These are phyloP conservation scores for Liolophura sinensis DNA, from an alignment of 1,140 invertebrate genomes.

Conservation along the genomic window DNA sequence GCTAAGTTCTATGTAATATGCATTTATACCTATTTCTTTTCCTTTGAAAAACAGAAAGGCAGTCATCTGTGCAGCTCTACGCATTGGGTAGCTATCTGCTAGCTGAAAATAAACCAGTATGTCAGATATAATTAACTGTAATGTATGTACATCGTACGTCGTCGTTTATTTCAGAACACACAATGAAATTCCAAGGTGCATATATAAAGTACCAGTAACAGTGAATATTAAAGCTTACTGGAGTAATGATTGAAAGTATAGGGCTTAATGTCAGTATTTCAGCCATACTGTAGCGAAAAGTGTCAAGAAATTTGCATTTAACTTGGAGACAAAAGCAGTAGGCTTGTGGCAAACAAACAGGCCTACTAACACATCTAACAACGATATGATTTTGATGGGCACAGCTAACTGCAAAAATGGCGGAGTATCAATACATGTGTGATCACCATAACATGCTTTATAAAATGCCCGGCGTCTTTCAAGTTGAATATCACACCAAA, in stretches of 20 bases:
- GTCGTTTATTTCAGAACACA: too few species aligned
- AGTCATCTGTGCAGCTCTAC: conserved; percentile 42
- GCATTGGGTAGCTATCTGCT: conserved; percentile 36
- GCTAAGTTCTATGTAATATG: too few species aligned
- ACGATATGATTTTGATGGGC: too few species aligned
- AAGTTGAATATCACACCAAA: not conserved
- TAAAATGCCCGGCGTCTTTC: too few species aligned
- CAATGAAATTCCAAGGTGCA: not conserved
- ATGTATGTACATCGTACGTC: not conserved
- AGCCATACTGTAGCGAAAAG: too few species aligned
- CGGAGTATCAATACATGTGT: too few species aligned
- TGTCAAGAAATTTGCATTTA: too few species aligned
- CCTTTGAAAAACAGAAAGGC: conserved; percentile 36
- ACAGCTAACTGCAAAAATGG: too few species aligned
- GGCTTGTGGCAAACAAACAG: too few species aligned
- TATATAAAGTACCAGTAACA: not conserved
- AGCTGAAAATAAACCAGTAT: conserved; percentile 21
- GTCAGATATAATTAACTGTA: not conserved
- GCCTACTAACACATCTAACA: too few species aligned
- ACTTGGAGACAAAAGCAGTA: too few species aligned
- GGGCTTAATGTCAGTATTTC: not conserved
- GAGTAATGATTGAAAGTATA: not conserved
- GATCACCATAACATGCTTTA: too few species aligned
- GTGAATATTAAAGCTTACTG: not conserved
- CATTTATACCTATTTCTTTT: conserved; percentile 30